These are phyloP conservation scores for Troglohyphantes excavatus DNA, from an alignment of 2,888 invertebrate species.

Conservation along the genomic window DNA sequence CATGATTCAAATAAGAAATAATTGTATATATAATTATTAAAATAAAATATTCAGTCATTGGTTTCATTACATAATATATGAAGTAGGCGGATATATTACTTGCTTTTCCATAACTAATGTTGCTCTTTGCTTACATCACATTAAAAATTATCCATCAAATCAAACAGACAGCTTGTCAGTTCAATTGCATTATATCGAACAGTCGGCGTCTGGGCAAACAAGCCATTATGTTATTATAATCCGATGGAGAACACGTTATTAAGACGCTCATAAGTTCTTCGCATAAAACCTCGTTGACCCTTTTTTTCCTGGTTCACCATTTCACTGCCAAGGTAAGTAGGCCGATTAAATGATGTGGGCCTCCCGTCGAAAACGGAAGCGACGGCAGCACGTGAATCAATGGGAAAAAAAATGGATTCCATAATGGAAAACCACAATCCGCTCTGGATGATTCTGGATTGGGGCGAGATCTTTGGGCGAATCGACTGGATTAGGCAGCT, in stretches of 20 bases:
- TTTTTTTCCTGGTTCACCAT: slow-evolving; percentile 52
- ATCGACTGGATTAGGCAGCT: neutral
- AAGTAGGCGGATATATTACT: too few relatives aligned
- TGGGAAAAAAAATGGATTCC: neutral
- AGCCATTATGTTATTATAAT: slow-evolving; percentile 9
- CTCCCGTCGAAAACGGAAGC: slow-evolving; percentile 17
- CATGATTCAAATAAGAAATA: too few relatives aligned
- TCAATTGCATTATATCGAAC: neutral
- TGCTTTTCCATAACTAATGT: too few relatives aligned
- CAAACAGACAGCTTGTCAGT: neutral
- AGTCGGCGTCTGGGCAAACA: neutral
- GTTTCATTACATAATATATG: too few relatives aligned
- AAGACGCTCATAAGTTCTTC: neutral
- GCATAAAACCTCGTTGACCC: slow-evolving; percentile 45
- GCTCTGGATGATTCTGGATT: neutral
- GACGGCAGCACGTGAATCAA: neutral
- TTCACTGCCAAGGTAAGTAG: slow-evolving; percentile 71
- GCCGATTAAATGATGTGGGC: slow-evolving; percentile 27
- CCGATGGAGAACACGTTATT: neutral
- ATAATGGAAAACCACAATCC: neutral
- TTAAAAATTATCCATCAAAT: neutral
- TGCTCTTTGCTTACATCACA: too few relatives aligned
- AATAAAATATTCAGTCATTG: too few relatives aligned
- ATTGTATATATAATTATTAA: too few relatives aligned
- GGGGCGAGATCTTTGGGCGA: neutral